Evolutionary conservation across 2,797 vertebrate species (phyloP), one percentile per base, ranked within the genome.

Genomic region (Anguilla megastoma): DNA sequence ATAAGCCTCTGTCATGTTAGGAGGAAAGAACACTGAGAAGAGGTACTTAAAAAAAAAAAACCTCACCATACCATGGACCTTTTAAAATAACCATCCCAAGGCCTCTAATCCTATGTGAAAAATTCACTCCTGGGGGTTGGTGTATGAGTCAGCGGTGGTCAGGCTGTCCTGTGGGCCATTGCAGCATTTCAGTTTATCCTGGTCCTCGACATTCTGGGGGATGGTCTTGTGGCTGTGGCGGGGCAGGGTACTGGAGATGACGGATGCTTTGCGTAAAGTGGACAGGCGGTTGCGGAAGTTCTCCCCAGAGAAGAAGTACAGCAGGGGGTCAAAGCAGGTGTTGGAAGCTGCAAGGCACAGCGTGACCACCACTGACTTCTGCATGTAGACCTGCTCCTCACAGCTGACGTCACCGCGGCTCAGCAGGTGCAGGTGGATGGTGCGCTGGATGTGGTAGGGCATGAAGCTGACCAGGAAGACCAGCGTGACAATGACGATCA

Each of bases 271-370:
- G 85, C 95, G 96, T 85, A 98, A 92, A 0, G 96, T 97, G 63
- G 96, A 96, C 0, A 98, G 89, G 3, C 97, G 97, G 86, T 90
- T 95, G 36, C 97, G 96, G 92, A 99, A 99, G 90, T 97, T 97
- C 6, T 97, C 97, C 0, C 98, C 98, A 0, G 98, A 98, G 93
- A 99, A 99, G 91, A 99, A 99, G 86, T 99, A 99, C 6, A 99
- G 96, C 87, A 99, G 92, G 0, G 98, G 98, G 85, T 99, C 98
- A 30, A 99, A 98, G 93, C 98, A 99, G 24, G 97, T 98, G 89
- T 99, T 99, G 91, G 97, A 91, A 0, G 98, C 98, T 0, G 98
- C 98, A 88, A 99, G 94, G 85, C 97, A 97, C 85, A 99, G 95
- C 0, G 98, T 98, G 89, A 99, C 94, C 54, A 99, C 97, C 0